Evolutionary conservation across 2,113 vertebrate species (phyloP), one percentile per base, ranked within the genome.

Genomic region (Pavo muticus): DNA sequence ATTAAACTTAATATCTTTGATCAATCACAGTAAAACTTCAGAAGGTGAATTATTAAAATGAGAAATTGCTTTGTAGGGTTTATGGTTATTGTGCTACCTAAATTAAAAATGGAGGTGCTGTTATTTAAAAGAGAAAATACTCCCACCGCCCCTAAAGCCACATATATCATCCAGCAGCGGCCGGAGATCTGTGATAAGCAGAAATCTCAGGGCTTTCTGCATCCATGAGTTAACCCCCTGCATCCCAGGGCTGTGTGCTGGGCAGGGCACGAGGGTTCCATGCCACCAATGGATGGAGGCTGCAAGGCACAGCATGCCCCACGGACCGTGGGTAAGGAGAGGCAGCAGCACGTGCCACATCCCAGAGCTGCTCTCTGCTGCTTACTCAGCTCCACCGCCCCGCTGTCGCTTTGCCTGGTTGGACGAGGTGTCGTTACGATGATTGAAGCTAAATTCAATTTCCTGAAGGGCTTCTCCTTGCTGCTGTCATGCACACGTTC

Each of bases 1-100:
- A 95, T 96, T 94, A 95, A 88, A 91, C 91, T 93, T 91, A 81
- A 91, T 85, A 82, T 95, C 93, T 95, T 90, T 93, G 96, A 95
- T 97, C 93, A 92, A 97, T 96, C 95, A 73, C 75, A 39, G 74
- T 84, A 95, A 91, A 95, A 82, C 76, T 70, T 39, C 88, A 88
- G 90, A 67, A 75, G 75, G 84, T 94, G 93, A 92, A 96, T 96
- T 94, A 95, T 93, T 95, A 77, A 93, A 90, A 70, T 6, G 54
- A 89, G 84, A 91, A 15, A 92, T 77, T 60, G 75, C 85, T 79
- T 96, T 81, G 83, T 57, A 15, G 64, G 25, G 12, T 78, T 87
- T n/a, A 61, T 40, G 79, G 94, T 87, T 86, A 77, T 80, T 60
- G 83, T 93, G 82, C 67, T 56, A 44, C 87, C 83, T 77, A 87